phyloP scores from a whole-genome alignment of 2,797 vertebrate species.

The Leucoraja ocellata region DNA sequence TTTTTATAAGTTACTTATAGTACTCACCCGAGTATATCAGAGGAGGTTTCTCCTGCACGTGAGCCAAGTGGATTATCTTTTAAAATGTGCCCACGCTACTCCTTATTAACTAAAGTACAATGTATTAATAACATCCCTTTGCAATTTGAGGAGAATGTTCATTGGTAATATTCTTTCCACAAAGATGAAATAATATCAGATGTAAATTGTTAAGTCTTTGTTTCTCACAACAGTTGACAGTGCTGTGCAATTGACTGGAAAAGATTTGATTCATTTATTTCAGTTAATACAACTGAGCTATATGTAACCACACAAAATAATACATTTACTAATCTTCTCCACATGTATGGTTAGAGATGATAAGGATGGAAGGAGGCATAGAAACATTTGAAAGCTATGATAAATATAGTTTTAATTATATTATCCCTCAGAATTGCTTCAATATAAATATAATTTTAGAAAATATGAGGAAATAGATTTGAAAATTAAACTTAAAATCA shows the following conservation, averaged over 20 bases:
- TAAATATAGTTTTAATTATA: neutral
- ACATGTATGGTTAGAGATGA: neutral
- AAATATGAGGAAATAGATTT: conserved; percentile 6
- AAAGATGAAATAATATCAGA: neutral
- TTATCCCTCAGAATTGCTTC: neutral
- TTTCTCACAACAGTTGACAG: neutral
- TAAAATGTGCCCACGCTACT: neutral
- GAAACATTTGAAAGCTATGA: neutral
- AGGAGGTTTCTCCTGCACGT: neutral
- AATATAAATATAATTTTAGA: neutral
- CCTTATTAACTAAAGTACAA: neutral
- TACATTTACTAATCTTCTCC: neutral
- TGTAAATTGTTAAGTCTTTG: neutral
- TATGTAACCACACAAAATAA: neutral
- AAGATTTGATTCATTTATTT: neutral
- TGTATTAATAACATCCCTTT: neutral
- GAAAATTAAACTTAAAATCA: neutral
- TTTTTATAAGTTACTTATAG: neutral
- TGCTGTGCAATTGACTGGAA: neutral
- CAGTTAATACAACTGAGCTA: neutral
- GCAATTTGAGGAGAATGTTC: neutral
- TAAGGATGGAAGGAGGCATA: neutral
- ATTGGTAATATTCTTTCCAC: neutral
- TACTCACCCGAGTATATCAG: neutral
- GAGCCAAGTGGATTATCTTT: neutral